Conservation (phyloP, 2,888 invertebrate genomes). For the Erannis defoliaria region DNA sequence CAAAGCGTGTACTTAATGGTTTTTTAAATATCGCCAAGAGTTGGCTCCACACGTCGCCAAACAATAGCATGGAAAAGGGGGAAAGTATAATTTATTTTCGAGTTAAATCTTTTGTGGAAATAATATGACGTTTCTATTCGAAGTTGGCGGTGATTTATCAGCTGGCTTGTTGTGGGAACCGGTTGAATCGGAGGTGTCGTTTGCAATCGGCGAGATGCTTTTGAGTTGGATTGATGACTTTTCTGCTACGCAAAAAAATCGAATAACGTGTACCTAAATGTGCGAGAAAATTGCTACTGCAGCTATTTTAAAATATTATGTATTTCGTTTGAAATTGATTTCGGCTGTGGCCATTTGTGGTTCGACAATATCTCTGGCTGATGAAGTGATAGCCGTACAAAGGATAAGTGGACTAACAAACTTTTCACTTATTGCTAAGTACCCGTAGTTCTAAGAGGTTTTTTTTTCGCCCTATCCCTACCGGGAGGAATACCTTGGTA, state of each 20-base stretch:
- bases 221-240: constrained; percentile 59
- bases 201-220: constrained; percentile 60
- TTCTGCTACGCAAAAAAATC: constrained; percentile 33
- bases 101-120: constrained; percentile 88
- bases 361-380: no score
- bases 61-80: constrained; percentile 81
- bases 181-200: constrained; percentile 66
- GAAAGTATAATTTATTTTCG: constrained; percentile 86
- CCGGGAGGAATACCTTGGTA: no score
- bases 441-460: no score
- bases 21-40: constrained; percentile 83
- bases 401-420: no score
- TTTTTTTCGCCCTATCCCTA: no score
- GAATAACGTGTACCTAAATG: no score
- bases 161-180: constrained; percentile 72
- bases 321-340: no score
- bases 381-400: no score
- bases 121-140: constrained; percentile 88
- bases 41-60: constrained; percentile 83
- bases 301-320: no score
- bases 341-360: no score
- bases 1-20: constrained; percentile 83
- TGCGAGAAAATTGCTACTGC: no score
- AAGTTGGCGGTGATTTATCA: constrained; percentile 86
- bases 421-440: no score